Conservation (phyloP, 2,113 vertebrate species). For the Calyptomena viridis region DNA sequence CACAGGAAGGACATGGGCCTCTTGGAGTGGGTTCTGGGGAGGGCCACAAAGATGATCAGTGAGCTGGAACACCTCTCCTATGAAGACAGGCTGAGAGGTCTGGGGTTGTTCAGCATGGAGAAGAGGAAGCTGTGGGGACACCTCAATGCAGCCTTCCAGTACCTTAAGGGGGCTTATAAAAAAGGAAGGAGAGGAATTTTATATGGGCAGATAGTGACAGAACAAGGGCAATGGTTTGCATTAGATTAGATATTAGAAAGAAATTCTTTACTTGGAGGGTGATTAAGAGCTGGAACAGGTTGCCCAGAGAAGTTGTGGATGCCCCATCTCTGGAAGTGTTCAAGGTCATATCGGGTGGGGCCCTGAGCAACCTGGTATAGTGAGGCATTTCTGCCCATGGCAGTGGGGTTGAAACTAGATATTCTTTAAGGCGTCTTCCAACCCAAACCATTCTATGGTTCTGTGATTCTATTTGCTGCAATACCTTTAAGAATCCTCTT, state of each 20-base stretch:
- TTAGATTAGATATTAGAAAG: background rate
- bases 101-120: background rate
- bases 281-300: background rate
- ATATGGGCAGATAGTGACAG: background rate
- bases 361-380: background rate
- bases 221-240: background rate
- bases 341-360: background rate
- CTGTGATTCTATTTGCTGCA: background rate
- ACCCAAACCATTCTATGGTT: background rate
- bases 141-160: background rate
- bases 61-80: rapidly evolving
- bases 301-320: background rate
- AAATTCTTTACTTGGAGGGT: background rate
- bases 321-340: background rate
- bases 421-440: background rate
- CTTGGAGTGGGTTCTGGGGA: background rate
- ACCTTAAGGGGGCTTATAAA: background rate
- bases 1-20: background rate
- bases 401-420: background rate
- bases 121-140: background rate
- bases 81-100: background rate
- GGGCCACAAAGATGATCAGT: background rate
- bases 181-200: background rate
- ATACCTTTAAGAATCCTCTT: background rate
- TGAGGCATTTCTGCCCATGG: background rate